Evolutionary conservation across 2,113 vertebrate genomes (phyloP), one percentile per base, ranked within the genome.

Genomic region (Oryzias melastigma): DNA sequence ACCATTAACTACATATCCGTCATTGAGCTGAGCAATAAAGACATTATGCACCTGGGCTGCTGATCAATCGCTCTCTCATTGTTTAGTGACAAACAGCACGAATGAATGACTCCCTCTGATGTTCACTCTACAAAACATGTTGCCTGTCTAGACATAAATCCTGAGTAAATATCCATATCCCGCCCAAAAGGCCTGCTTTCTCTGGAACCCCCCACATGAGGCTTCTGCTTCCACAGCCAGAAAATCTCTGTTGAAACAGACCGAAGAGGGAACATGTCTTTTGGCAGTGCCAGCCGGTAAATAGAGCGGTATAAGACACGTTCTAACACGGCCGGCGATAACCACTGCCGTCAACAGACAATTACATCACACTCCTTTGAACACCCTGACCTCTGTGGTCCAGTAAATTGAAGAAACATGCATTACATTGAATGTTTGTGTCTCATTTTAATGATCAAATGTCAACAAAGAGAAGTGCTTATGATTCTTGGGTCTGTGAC

Each of bases 261-360:
- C 66, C 55, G 75, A 18, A 42, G 20, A 29, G 49, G 76, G 76
- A 86, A 82, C 75, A 76, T 85, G 82, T 85, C 71, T 73, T 46
- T 60, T 43, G 46, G 56, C 12, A 48, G 52, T 54, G 68, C 42
- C 75, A 73, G 57, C 45, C 60, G 41, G 49, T n/a, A 18, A 76
- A 58, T 59, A 22, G 59, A 50, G 62, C 62, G 73, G 75, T 47
- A 69, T 52, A 67, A 58, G 76, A 83, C 89, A 56, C 80, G 87
- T 77, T 72, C 85, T 40, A 84, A 89, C 90, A 89, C 18, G 63
- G 82, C 57, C 61, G 45, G 43, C 67, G 71, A 83, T 70, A 77
- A 75, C 68, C 61, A 61, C 66, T 69, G 52, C 62, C 59, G 60
- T 78, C 78, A 22, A 45, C 40, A 50, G 62, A 52, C 59, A 61